Evolutionary conservation across 2,113 vertebrate genomes (phyloP).

Genomic region (Varanus salvator): DNA sequence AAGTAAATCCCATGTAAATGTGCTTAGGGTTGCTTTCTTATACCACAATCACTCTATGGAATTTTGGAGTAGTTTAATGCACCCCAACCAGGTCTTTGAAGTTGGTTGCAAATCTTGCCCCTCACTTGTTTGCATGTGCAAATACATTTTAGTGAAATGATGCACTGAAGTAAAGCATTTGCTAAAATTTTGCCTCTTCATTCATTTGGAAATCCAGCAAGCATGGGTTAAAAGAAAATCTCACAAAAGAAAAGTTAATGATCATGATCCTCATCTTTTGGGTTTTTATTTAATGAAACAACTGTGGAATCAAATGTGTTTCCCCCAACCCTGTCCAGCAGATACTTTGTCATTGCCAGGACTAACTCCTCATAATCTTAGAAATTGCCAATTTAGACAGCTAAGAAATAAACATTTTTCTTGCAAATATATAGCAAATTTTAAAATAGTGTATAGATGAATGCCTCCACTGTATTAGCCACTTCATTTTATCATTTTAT

Average conservation of each 20-base stretch:
- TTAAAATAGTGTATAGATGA: slow-evolving; percentile 53
- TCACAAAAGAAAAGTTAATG: slow-evolving; percentile 9
- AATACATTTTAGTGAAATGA: neutral
- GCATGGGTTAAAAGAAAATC: slow-evolving; percentile 11
- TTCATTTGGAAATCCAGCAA: slow-evolving; percentile 16
- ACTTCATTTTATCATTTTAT: slow-evolving; percentile 51
- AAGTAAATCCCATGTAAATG: neutral
- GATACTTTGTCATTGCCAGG: neutral
- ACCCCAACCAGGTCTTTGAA: neutral
- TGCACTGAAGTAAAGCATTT: neutral
- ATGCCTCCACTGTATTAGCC: slow-evolving; percentile 56
- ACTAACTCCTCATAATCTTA: slow-evolving; percentile 27
- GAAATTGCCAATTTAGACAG: slow-evolving; percentile 46
- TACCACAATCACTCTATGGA: neutral
- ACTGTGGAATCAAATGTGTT: slow-evolving; percentile 26
- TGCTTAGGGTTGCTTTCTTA: neutral
- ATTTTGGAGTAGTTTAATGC: neutral
- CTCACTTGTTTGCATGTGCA: neutral
- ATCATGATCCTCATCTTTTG: slow-evolving; percentile 1
- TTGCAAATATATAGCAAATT: slow-evolving; percentile 37
- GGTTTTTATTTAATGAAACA: slow-evolving; percentile 28
- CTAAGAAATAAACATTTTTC: slow-evolving; percentile 53
- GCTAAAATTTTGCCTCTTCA: neutral
- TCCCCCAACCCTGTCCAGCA: slow-evolving; percentile 10
- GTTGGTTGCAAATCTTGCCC: neutral